Evolutionary conservation across 64 coral and sea anemone species (phyloP).

Genomic region (Montipora sp.): DNA sequence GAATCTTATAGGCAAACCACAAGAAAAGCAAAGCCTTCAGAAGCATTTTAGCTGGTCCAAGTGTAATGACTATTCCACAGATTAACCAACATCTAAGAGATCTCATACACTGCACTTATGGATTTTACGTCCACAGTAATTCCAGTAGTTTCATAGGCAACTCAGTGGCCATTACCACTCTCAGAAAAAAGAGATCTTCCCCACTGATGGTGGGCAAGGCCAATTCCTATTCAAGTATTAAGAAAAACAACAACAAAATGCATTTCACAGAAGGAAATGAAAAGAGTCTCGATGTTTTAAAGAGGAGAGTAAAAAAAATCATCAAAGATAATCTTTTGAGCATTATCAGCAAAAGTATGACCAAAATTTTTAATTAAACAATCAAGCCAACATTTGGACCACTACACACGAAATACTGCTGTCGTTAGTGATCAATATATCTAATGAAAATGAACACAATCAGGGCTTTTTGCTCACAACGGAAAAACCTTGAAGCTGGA

Average conservation of each 20-base stretch:
- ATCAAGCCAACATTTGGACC: neutral
- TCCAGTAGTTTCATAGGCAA: neutral
- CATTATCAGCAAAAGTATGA: neutral
- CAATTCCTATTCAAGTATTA: neutral
- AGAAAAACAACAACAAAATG: neutral
- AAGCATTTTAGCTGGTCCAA: neutral
- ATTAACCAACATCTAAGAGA: no score
- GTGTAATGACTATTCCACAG: neutral
- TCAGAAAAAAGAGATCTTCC: no score
- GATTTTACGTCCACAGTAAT: neutral
- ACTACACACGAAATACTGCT: neutral
- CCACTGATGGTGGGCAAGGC: no score
- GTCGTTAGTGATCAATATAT: neutral
- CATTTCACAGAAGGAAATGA: neutral
- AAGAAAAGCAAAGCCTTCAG: neutral
- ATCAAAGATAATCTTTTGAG: constrained; percentile 4
- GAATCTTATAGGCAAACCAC: neutral
- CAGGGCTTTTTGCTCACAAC: neutral
- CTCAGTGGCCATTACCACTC: no score
- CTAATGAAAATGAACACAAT: neutral
- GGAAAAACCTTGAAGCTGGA: neutral
- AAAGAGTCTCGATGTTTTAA: neutral
- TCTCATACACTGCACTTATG: no score
- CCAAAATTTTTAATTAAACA: neutral
- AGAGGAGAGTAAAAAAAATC: neutral